Percentiles rank a stretch among this genome's conserved stretches.
phyloP scores from a whole-genome alignment of 2,113 vertebrate genomes.

The Phocoena phocoena region DNA sequence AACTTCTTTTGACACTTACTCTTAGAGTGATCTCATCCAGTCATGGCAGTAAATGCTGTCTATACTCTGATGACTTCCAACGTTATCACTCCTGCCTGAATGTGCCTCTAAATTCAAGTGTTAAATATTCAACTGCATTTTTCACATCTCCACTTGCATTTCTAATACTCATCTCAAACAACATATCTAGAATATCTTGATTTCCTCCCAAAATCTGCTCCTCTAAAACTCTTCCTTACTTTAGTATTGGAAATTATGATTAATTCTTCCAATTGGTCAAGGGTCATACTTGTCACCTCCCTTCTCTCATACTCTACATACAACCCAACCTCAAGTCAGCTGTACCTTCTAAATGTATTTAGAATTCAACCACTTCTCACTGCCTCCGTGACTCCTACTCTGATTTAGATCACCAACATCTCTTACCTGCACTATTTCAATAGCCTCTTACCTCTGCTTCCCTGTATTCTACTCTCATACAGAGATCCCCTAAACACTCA shows the following conservation, averaged over 20 bases:
- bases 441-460: background rate
- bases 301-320: background rate
- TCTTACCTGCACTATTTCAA: background rate
- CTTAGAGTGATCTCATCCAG: background rate
- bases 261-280: background rate
- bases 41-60: background rate
- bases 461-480: background rate
- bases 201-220: background rate
- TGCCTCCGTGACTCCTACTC: background rate
- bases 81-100: background rate
- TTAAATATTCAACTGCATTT: background rate
- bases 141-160: background rate
- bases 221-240: background rate
- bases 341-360: background rate
- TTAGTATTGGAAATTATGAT: background rate
- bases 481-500: background rate
- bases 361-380: background rate
- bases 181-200: background rate
- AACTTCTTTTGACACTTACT: background rate
- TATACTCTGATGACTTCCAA: background rate
- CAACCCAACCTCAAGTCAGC: background rate
- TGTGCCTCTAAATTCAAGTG: background rate
- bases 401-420: background rate
- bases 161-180: background rate
- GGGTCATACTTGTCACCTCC: background rate